Percentiles rank a stretch among this genome's conserved stretches.
These are phyloP conservation scores for Archips crataeganus DNA, from an alignment of 2,888 invertebrate genomes.

Conservation along the genomic window DNA sequence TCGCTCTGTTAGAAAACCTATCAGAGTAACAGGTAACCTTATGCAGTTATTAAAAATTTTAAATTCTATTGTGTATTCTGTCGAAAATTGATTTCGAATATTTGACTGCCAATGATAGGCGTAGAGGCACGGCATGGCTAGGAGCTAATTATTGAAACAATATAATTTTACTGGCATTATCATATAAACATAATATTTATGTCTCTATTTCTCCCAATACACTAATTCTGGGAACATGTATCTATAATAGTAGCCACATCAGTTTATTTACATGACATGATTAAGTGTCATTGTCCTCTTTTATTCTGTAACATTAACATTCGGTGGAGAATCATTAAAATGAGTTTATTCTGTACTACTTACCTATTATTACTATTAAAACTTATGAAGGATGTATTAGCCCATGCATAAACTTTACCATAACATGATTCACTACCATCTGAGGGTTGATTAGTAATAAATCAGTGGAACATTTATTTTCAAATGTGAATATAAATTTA, in stretches of 20 bases:
- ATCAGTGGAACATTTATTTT: background rate
- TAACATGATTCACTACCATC: background rate
- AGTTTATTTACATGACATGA: slow-evolving; percentile 63
- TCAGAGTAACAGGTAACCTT: background rate
- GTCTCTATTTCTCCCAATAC: background rate
- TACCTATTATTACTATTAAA: background rate
- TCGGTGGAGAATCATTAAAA: background rate
- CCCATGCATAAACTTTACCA: background rate
- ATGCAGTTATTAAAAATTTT: background rate
- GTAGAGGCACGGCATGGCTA: slow-evolving; percentile 29
- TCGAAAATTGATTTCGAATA: background rate
- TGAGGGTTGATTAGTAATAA: background rate
- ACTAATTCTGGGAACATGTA: background rate
- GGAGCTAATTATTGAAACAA: slow-evolving; percentile 9
- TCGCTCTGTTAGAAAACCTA: background rate
- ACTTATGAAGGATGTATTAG: background rate
- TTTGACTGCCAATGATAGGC: slow-evolving; percentile 3
- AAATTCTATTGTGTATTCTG: background rate
- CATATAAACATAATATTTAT: background rate
- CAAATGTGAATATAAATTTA: background rate
- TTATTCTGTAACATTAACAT: background rate
- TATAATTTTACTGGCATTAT: background rate
- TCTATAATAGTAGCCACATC: slow-evolving; percentile 1
- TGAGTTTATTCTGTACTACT: background rate
- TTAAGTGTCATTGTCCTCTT: slow-evolving; percentile 68